A percentile compares a stretch with the other conserved stretches of the same genome.
Conservation (phyloP, 2,797 vertebrate genomes). For the Cirrhinus molitorella region DNA sequence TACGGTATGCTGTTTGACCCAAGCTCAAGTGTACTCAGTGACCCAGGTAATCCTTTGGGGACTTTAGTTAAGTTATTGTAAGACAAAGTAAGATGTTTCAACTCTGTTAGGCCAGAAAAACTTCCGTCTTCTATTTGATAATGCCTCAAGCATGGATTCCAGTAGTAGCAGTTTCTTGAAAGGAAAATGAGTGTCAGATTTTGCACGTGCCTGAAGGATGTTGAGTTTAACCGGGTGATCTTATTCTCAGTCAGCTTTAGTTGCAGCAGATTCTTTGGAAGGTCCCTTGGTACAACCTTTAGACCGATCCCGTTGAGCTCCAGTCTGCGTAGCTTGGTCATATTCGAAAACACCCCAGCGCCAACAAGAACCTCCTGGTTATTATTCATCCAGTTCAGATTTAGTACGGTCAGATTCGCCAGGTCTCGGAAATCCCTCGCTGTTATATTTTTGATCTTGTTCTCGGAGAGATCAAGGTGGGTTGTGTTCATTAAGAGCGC, state of each 20-base stretch:
- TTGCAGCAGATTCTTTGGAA: slow-evolving; percentile 77
- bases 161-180: slow-evolving; percentile 88
- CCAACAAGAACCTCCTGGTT: slow-evolving; percentile 66
- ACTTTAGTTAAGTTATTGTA: slow-evolving; percentile 87
- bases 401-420: slow-evolving; percentile 77
- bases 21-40: slow-evolving; percentile 78
- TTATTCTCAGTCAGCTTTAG: slow-evolving; percentile 82
- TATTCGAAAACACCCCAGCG: slow-evolving; percentile 75
- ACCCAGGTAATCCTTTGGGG: slow-evolving; percentile 81
- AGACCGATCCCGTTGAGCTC: slow-evolving; percentile 79
- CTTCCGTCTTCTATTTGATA: slow-evolving; percentile 73
- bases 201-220: slow-evolving; percentile 73
- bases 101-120: slow-evolving; percentile 77
- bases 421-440: slow-evolving; percentile 73
- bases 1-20: slow-evolving; percentile 81
- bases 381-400: slow-evolving; percentile 83
- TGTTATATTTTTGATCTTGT: slow-evolving; percentile 79
- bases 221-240: slow-evolving; percentile 74
- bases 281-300: slow-evolving; percentile 74
- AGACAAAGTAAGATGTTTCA: slow-evolving; percentile 83
- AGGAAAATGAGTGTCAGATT: slow-evolving; percentile 81
- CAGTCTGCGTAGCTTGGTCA: slow-evolving; percentile 78
- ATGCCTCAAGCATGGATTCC: slow-evolving; percentile 81
- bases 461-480: slow-evolving; percentile 85
- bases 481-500: slow-evolving; percentile 81